These are phyloP conservation scores for Physella acuta DNA, from an alignment of 1,140 invertebrate genomes.

Conservation along the genomic window DNA sequence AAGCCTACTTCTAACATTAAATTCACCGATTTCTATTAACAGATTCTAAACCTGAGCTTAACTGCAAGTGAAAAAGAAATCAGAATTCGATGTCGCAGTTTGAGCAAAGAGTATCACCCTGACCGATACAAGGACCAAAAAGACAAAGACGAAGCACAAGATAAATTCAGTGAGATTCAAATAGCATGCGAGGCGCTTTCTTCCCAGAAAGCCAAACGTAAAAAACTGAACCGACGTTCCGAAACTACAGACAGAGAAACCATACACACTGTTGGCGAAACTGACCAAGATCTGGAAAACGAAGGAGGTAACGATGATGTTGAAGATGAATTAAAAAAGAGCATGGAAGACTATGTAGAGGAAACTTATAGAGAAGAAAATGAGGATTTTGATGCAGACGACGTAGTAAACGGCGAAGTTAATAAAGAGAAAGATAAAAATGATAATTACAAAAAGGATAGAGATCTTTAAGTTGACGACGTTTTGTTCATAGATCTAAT, in stretches of 20 bases:
- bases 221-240: constrained; percentile 26
- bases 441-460: neutral
- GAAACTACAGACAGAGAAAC: neutral
- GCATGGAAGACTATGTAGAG: neutral
- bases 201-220: constrained; percentile 68
- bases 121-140: constrained; percentile 77
- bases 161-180: constrained; percentile 90
- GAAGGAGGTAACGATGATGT: constrained; percentile 90
- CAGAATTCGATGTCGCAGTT: constrained; percentile 74
- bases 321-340: constrained; percentile 90
- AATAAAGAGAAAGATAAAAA: neutral
- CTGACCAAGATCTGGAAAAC: constrained; percentile 80
- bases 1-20: too few species aligned
- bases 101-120: constrained; percentile 88
- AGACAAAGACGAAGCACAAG: constrained; percentile 70
- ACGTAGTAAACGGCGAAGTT: neutral
- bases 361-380: neutral
- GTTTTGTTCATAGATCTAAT: neutral
- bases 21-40: constrained; percentile 7
- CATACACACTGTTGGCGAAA: constrained; percentile 64
- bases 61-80: constrained; percentile 83
- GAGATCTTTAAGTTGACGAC: neutral
- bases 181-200: constrained; percentile 88
- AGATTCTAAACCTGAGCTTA: constrained; percentile 76
- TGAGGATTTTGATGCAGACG: neutral